Conservation (phyloP, 2,113 vertebrate genomes). For the Pseudorhombus dupliciocellatus region DNA sequence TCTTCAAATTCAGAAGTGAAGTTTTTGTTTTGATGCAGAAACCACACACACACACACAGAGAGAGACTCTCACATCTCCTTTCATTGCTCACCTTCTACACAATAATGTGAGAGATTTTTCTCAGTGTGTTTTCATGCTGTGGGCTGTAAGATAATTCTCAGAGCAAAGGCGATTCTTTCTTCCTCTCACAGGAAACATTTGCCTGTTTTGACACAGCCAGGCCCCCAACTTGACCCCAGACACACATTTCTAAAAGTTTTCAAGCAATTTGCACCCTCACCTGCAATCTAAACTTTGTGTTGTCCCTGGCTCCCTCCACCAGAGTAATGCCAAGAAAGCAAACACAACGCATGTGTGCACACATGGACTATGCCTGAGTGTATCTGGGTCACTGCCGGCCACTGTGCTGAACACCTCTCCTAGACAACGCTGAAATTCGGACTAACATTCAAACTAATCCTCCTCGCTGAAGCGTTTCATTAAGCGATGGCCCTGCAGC, state of each 20-base stretch:
- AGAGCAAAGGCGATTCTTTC: neutral
- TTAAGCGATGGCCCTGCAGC: conserved; percentile 12
- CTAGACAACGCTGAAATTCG: neutral
- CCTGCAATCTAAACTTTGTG: conserved; percentile 31
- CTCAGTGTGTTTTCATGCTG: neutral
- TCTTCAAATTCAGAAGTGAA: conserved; percentile 24
- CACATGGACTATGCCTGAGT: conserved; percentile 29
- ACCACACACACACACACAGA: conserved; percentile 6
- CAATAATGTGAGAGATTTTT: neutral
- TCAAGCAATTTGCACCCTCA: conserved; percentile 41
- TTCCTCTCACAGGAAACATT: neutral
- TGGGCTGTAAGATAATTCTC: neutral
- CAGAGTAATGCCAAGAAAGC: conserved; percentile 23
- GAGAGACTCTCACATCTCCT: conserved; percentile 61
- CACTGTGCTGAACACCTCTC: conserved; percentile 21
- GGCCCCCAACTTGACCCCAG: neutral
- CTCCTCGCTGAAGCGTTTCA: conserved; percentile 20
- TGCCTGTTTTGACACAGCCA: neutral
- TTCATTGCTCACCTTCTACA: conserved; percentile 26
- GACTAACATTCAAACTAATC: conserved; percentile 23
- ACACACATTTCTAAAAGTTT: conserved; percentile 19
- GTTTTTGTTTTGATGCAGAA: conserved; percentile 43
- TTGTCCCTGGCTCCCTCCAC: neutral
- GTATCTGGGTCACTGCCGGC: conserved; percentile 62
- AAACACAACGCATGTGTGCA: conserved; percentile 48